Conservation (phyloP, 2,888 invertebrate species). For the Ophion ellenae region DNA sequence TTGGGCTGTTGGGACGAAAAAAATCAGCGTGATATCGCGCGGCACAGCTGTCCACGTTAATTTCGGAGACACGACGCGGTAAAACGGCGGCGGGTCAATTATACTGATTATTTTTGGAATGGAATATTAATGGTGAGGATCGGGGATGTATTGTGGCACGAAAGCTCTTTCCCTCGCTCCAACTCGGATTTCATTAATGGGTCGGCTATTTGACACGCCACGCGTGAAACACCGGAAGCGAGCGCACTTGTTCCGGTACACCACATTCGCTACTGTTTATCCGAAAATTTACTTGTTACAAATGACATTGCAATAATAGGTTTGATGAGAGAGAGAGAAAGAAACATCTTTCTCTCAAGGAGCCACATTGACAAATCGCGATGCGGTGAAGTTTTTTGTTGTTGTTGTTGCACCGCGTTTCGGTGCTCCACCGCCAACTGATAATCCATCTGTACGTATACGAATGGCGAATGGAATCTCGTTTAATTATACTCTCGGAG, state of each 20-base stretch:
- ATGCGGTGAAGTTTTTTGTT: not conserved
- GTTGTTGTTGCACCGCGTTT: not conserved
- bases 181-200: slow-evolving; percentile 69
- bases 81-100: slow-evolving; percentile 64
- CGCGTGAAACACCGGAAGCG: slow-evolving; percentile 8
- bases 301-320: too few species aligned
- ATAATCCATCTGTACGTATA: slow-evolving; percentile 11
- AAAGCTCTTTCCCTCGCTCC: slow-evolving; percentile 43
- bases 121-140: slow-evolving; percentile 67
- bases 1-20: not conserved
- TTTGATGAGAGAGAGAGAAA: too few species aligned
- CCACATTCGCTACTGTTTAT: not conserved
- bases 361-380: too few species aligned
- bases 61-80: slow-evolving; percentile 3
- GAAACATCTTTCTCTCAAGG: too few species aligned
- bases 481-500: not conserved
- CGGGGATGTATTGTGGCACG: slow-evolving; percentile 15
- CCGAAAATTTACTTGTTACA: too few species aligned
- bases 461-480: not conserved
- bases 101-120: slow-evolving; percentile 70
- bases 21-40: slow-evolving; percentile 8
- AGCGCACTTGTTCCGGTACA: slow-evolving; percentile 22
- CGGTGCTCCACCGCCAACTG: not conserved
- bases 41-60: slow-evolving; percentile 37
- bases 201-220: slow-evolving; percentile 42